Base-by-base conservation (phyloP, 2,113 vertebrate species). In the Ciconia stormi region DNA sequence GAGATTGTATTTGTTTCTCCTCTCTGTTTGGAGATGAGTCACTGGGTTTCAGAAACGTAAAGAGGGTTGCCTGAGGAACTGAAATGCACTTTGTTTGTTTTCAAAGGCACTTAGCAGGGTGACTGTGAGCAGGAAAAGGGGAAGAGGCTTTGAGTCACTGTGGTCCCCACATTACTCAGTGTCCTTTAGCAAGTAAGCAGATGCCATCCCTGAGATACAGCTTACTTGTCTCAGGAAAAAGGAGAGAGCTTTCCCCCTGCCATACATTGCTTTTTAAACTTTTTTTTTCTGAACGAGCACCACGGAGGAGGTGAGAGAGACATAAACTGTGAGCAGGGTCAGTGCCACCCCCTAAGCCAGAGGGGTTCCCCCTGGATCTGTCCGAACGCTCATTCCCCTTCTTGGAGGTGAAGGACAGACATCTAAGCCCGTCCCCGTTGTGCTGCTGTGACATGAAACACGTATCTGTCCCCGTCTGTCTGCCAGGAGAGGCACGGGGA, bases 141-240 rank as follows among this genome's bases (percentile, higher is more conserved):
- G 65, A 96, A 97, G 94, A 50, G 74, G 90, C 36, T 89, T 55
- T 91, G 97, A 96, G 93, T 97, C 95, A 96, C 78, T 30, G 27
- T 6, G 14, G 72, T 94, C 59, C 72, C 27, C 9, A 50, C 42
- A 25, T 63, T 76, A 80, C 73, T 96, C 95, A 38, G 88, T 7
- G n/a, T 14, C 76, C 79, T 92, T 53, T 5, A 59, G 77, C 77
- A 38, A 88, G 63, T 0, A 26, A n/a, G 85, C 66, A 17, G 59
- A 38, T 44, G 50, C 17, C 30, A 21, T 53, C 92, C 40, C 47
- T 17, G 55, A 40, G 81, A 6, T 9, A 46, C 44, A 10, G 42
- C 23, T 71, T 7, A 1, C 29, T 30, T 59, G 34, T 38, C 61
- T 36, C 36, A 18, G n/a, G 25, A 47, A 84, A 38, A 52, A 62